Evolutionary conservation across 2,888 invertebrate genomes (phyloP), one percentile per base, ranked within the genome.

Genomic region (Drosophila maculinotata): DNA sequence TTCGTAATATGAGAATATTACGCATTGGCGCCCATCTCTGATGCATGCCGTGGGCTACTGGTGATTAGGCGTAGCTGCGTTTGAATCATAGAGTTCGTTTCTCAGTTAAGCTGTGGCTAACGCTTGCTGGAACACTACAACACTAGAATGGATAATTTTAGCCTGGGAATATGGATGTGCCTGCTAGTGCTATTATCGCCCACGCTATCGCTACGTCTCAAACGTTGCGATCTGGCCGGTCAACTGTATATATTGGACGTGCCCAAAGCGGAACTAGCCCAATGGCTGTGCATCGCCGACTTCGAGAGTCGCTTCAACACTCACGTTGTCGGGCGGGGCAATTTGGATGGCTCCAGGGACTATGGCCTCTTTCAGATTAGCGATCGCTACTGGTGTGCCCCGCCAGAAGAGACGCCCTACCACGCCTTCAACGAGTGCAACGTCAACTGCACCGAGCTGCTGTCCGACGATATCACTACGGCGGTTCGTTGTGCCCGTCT

Each of bases 261-360:
- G 12, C 88, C 89, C 17, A 89, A 88, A 52, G 28, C 60, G 57
- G 90, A 91, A 38, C 56, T 91, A 5, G 63, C 89, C 1, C 64
- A 78, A 5, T 91, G 91, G 91, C 67, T 88, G 2, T 91, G 91
- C 63, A 87, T 91, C 52, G 90, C 87, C 3, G 66, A 90, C 36
- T 87, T 87, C 26, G 91, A 91, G 68, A 91, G 90, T 68, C 85
- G 87, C 28, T 90, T 92, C n/a, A 91, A 92, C 30, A 93, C 93
- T 0, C 80, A 92, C 38, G 91, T 90, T 2, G 87, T 92, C 30
- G 93, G 93, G 0, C 90, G 82, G 14, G 79, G 90, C 0, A 93
- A 93, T 77, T 73, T 69, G 1, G 92, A 94, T 76, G 93, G 93
- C 0, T 90, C 91, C 25, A 76, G 73, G 33, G 92, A 92, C 69